Evolutionary conservation across 2,113 vertebrate genomes (phyloP).

Genomic region (Origma solitaria): DNA sequence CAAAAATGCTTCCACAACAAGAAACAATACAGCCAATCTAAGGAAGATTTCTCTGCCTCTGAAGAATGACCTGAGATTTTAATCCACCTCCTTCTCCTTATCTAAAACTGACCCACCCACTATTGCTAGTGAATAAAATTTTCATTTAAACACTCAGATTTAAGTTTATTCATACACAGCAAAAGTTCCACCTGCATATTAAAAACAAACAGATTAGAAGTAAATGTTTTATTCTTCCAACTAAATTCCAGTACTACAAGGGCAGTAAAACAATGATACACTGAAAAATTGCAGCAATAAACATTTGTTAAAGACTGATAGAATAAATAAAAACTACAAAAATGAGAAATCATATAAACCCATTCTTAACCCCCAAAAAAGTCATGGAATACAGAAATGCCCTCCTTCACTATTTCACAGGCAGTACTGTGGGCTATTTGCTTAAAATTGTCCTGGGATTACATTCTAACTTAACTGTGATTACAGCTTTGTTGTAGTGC

Average conservation of each 20-base stretch:
- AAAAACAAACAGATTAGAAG: constrained; percentile 77
- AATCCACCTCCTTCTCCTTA: neutral
- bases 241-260: constrained; percentile 89
- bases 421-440: constrained; percentile 79
- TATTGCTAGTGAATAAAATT: constrained; percentile 35
- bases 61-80: neutral
- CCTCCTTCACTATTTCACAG: constrained; percentile 77
- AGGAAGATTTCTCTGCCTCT: neutral
- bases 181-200: constrained; percentile 68
- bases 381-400: constrained; percentile 81
- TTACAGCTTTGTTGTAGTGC: constrained; percentile 78
- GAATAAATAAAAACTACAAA: constrained; percentile 87
- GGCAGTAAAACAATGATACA: constrained; percentile 87
- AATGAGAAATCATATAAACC: constrained; percentile 85
- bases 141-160: constrained; percentile 63
- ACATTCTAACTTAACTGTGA: constrained; percentile 79
- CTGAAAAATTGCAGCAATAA: constrained; percentile 80
- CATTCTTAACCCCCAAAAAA: constrained; percentile 78
- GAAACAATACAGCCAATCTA: neutral
- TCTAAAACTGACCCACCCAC: neutral
- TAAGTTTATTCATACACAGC: constrained; percentile 67
- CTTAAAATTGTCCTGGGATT: constrained; percentile 79
- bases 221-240: constrained; percentile 95
- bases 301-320: constrained; percentile 84
- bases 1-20: neutral